Base-by-base conservation (phyloP, 2,797 vertebrate species). In the Acanthurus leucopareius region DNA sequence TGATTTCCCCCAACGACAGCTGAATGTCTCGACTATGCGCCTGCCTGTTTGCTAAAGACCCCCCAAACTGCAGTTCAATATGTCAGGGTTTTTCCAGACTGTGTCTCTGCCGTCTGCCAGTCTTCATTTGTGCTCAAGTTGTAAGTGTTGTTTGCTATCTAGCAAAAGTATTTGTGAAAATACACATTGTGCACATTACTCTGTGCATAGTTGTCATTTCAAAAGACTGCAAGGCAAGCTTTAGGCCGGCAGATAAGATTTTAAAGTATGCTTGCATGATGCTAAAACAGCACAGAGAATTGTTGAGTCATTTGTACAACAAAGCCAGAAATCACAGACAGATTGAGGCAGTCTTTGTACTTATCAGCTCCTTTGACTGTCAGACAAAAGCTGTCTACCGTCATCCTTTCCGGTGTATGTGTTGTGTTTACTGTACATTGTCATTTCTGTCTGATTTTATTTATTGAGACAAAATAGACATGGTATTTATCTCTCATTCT, bases 1-100 rank as follows among this genome's bases (percentile, higher is more conserved):
- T 57, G 75, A 84, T 58, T 73, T 61, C 75, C 59, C 74, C 16
- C 58, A 76, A 84, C 75, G 83, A 91, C 93, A 93, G 93, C 93
- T 94, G 93, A 92, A 47, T 48, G 70, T 85, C 87, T 79, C 60
- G 56, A 53, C 62, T 71, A 51, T 87, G 75, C 52, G 73, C 61
- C 77, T 79, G 82, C 54, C 67, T 83, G 82, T n/a, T 67, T 64
- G 65, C 47, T 40, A 8, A 84, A 77, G 85, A 91, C 88, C 91
- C 80, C 90, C 90, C 86, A 88, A 76, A 81, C 69, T 66, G 69
- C 85, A 72, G 64, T 77, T 68, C 44, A 74, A 4, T 68, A 63
- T 53, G 44, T 68, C 42, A 56, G 49, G 45, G 54, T 59, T 75
- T 83, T 69, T 65, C 56, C 80, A 65, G 59, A 44, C 72, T 64